Evolutionary conservation across 2,113 vertebrate species (phyloP), one percentile per base, ranked within the genome.

Genomic region (Panthera leo): DNA sequence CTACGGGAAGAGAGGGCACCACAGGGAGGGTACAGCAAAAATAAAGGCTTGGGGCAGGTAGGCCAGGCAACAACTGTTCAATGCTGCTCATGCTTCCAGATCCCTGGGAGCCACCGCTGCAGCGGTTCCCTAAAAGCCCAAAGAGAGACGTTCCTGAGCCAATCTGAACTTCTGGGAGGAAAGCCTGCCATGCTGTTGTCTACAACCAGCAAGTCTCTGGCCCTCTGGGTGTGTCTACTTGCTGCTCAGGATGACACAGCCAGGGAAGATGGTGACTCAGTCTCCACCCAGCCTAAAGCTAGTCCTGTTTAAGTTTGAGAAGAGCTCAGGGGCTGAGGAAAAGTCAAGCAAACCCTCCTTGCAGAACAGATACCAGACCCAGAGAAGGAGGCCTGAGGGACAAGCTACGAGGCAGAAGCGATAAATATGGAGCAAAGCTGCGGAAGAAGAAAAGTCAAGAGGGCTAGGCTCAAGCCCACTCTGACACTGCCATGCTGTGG

Each of bases 281-380:
- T 91, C 58, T 55, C 85, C 16, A 51, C 18, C 87, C 70, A 15
- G 70, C 51, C 87, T 95, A 90, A 42, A 95, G 70, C 73, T 61
- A 93, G 70, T 71, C 85, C 85, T 23, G 23, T 84, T 97, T 83
- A 96, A 96, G 95, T 79, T 15, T 95, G 85, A 90, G 95, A 98
- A 96, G 97, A 98, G 95, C 97, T 96, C 90, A 95, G 94, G 88
- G 63, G 92, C 92, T 96, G 61, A 71, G 58, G 39, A 97, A 98
- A 98, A 89, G 96, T 96, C 94, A 98, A 96, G 75, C 53, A 95
- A 94, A 95, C 31, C 39, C 65, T 94, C 53, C 53, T 39, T 61
- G 68, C 34, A 85, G 94, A 96, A 96, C 18, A 96, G 93, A 94
- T 65, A 71, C 68, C 85, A 94, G 88, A 63, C 39, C 29, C 36